Evolutionary conservation across 2,797 vertebrate species (phyloP).

Genomic region (Melanotaenia boesemani): DNA sequence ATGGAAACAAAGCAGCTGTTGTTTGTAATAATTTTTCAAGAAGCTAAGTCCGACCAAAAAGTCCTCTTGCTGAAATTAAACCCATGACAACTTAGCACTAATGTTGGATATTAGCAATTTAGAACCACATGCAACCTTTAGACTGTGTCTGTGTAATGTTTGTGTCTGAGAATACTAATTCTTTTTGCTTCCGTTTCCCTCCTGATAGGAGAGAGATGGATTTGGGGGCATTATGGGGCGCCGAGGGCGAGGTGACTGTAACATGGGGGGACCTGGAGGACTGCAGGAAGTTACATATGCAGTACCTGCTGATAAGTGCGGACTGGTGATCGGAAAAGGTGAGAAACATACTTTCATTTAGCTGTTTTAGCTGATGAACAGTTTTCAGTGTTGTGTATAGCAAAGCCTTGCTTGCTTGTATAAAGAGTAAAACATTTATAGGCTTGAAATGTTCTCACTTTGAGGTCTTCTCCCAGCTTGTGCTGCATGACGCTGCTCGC

Average conservation of each 20-base stretch:
- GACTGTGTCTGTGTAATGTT: background rate
- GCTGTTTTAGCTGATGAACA: background rate
- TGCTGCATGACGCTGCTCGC: background rate
- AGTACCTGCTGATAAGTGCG: conserved; percentile 96
- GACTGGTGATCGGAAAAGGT: conserved; percentile 99
- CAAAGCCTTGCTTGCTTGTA: background rate
- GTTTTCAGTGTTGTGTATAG: background rate
- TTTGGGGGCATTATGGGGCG: conserved; percentile 90
- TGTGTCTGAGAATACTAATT: background rate
- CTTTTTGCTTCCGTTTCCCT: conserved; percentile 13
- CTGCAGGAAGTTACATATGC: conserved; percentile 97
- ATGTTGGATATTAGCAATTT: background rate
- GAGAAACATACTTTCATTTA: conserved; percentile 4
- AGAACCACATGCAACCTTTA: background rate
- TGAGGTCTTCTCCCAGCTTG: background rate
- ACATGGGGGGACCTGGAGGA: conserved; percentile 86
- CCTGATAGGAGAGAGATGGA: conserved; percentile 91
- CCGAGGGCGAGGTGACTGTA: conserved; percentile 91
- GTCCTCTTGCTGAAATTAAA: background rate
- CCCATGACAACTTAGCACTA: background rate
- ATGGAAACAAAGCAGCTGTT: background rate
- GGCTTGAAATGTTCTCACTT: background rate
- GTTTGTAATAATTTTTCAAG: background rate
- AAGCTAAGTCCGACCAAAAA: background rate
- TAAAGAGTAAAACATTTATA: background rate